These are phyloP conservation scores for Archaeoteleia sp. DNA, from an alignment of 2,888 invertebrate species.

Conservation along the genomic window DNA sequence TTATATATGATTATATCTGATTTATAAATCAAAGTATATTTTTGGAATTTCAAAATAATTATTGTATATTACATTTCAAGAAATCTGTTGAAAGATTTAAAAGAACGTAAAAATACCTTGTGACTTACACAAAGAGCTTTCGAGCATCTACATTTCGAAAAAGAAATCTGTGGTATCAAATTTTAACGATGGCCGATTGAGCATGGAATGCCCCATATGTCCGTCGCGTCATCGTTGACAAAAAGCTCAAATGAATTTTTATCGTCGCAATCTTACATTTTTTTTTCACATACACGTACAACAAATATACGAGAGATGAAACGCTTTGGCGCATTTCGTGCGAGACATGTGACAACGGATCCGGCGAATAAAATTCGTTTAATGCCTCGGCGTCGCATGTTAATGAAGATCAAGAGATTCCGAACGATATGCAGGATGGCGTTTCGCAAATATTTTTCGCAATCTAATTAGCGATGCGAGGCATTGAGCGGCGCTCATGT, in stretches of 20 bases:
- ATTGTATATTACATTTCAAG: too few relatives aligned
- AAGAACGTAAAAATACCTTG: neutral
- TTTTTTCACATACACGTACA: slow-evolving; percentile 7
- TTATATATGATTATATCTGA: neutral
- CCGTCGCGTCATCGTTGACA: slow-evolving; percentile 23
- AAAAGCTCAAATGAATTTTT: slow-evolving; percentile 37
- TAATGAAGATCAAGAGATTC: slow-evolving; percentile 55
- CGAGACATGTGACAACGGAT: slow-evolving; percentile 52
- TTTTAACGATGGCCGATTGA: neutral
- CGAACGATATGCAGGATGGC: slow-evolving; percentile 51
- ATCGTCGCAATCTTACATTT: slow-evolving; percentile 20
- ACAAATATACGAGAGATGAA: slow-evolving; percentile 24
- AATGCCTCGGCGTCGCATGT: slow-evolving; percentile 50
- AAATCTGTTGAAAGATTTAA: too few relatives aligned
- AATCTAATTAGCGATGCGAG: slow-evolving; percentile 53
- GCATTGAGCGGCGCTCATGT: slow-evolving; percentile 47
- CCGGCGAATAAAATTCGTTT: slow-evolving; percentile 52
- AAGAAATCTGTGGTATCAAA: neutral
- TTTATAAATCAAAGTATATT: neutral
- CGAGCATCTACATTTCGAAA: too few relatives aligned
- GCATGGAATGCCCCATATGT: too few relatives aligned
- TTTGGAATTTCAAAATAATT: too few relatives aligned
- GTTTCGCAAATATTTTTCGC: slow-evolving; percentile 51
- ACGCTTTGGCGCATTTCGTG: slow-evolving; percentile 49
- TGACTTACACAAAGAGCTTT: too few relatives aligned